A percentile compares a stretch with the other conserved stretches of the same genome.
phyloP scores from a whole-genome alignment of 92 coral and sea anemone species.

The Palythoa heliodiscus region DNA sequence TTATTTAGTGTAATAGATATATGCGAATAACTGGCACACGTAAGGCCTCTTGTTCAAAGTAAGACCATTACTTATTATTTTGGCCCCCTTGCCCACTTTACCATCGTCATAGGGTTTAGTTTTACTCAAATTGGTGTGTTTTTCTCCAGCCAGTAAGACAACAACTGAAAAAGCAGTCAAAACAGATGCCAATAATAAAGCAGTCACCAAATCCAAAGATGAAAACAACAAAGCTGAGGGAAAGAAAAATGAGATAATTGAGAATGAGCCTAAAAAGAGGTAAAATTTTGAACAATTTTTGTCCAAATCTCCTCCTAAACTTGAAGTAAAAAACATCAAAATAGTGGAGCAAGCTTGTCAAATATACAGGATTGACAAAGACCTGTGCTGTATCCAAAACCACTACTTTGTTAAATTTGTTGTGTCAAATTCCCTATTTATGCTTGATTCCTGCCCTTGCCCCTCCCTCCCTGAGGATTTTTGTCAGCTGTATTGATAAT shows the following conservation, averaged over 20 bases:
- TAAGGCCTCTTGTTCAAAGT: too few species aligned
- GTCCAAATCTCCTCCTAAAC: too few species aligned
- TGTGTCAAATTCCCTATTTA: too few species aligned
- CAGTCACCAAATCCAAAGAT: neutral
- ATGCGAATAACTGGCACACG: too few species aligned
- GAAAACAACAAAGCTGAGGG: neutral
- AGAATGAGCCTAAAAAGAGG: conserved; percentile 30
- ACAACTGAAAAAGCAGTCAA: conserved; percentile 12
- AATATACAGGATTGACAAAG: neutral
- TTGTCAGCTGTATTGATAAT: neutral
- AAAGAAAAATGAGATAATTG: neutral
- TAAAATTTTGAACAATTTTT: neutral
- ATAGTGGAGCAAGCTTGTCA: neutral
- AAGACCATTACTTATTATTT: too few species aligned
- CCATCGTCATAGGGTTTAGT: too few species aligned
- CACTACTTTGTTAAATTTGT: neutral
- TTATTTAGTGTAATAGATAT: too few species aligned
- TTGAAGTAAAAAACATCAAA: too few species aligned
- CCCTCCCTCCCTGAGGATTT: too few species aligned
- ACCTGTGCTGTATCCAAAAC: too few species aligned
- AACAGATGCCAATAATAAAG: neutral
- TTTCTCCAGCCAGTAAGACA: neutral
- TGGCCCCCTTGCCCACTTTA: too few species aligned
- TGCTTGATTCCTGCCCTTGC: too few species aligned
- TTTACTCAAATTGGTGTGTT: neutral